These are phyloP conservation scores for Leucania comma DNA, from an alignment of 2,888 invertebrate genomes.

Conservation along the genomic window DNA sequence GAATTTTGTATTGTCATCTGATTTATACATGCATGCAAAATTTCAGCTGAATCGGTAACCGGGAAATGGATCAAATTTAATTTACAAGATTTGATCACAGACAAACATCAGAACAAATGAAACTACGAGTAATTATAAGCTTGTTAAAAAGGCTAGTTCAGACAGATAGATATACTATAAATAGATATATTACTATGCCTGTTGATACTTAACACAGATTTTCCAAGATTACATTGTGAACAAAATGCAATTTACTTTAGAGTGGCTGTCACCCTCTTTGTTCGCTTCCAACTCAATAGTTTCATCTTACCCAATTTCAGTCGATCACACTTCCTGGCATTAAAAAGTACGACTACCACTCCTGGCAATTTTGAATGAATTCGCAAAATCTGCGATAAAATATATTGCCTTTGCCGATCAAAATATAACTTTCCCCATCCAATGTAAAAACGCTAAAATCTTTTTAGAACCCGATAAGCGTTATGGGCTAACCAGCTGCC, in stretches of 20 bases:
- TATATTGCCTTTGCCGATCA: slow-evolving; percentile 62
- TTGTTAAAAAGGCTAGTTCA: not conserved
- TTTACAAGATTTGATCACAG: too few relatives aligned
- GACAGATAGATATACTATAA: too few relatives aligned
- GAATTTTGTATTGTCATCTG: too few relatives aligned
- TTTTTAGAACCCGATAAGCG: slow-evolving; percentile 87
- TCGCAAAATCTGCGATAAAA: slow-evolving; percentile 50
- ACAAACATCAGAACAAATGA: too few relatives aligned
- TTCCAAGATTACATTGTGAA: slow-evolving; percentile 48
- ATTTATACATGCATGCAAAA: too few relatives aligned
- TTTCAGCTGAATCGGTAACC: too few relatives aligned
- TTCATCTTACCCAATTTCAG: slow-evolving; percentile 61
- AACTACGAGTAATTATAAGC: too few relatives aligned
- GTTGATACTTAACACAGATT: not conserved
- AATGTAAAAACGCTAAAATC: slow-evolving; percentile 75
- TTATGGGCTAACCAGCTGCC: slow-evolving; percentile 88
- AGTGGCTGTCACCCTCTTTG: slow-evolving; percentile 55
- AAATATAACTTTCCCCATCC: slow-evolving; percentile 67
- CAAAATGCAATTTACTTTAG: slow-evolving; percentile 53
- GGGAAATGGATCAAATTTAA: too few relatives aligned
- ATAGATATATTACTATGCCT: not conserved
- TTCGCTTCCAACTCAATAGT: slow-evolving; percentile 61
- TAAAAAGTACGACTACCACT: slow-evolving; percentile 55
- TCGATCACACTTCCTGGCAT: slow-evolving; percentile 56
- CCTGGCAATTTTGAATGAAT: slow-evolving; percentile 57